Base-by-base conservation (phyloP, 2,113 vertebrate species). In the Oenanthe oenanthe region DNA sequence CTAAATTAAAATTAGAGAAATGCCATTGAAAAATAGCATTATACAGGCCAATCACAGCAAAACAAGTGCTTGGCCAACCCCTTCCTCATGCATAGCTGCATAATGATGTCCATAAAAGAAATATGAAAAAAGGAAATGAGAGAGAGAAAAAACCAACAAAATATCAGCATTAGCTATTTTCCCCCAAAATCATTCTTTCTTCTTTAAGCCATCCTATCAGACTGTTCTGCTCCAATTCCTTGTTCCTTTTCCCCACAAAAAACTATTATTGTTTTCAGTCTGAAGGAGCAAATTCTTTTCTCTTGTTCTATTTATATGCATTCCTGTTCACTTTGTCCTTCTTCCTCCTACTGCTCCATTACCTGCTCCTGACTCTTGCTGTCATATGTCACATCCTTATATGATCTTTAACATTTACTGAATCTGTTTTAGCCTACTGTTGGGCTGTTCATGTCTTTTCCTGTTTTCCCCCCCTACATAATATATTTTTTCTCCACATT, bases 161-260 rank as follows among this genome's bases (percentile, higher is more conserved):
- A 68, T 47, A 78, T 6, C 19, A 73, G n/a, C 32, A 89, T 38
- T 40, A 83, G 21, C 8, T 29, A n/a, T 10, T 50, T 51, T 50
- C 5, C 38, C 36, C 8, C 12, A 0, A 26, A 62, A 70, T 17
- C 8, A 12, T 58, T 71, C 24, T 36, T 63, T 73, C 12, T 77
- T 61, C 31, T 63, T 40, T 38, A 65, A 82, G 47, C 47, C 21
- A 76, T 56, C 20, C 65, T 65, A 12, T 67, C 65, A 36, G 53
- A 75, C 54, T 29, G 36, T 87, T 93, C 87, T 71, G 74, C 85
- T 89, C 78, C 54, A 88, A 47, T 88, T 92, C 65, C 62, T 89
- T 4, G 0, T 32, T 87, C 32, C 26, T 62, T 38, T 75, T 21
- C 26, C 40, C 34, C 76, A 62, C 17, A 48, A 51, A 74, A 48